These are phyloP conservation scores for Agrotis clavis DNA, from an alignment of 2,888 invertebrate genomes.

Conservation along the genomic window DNA sequence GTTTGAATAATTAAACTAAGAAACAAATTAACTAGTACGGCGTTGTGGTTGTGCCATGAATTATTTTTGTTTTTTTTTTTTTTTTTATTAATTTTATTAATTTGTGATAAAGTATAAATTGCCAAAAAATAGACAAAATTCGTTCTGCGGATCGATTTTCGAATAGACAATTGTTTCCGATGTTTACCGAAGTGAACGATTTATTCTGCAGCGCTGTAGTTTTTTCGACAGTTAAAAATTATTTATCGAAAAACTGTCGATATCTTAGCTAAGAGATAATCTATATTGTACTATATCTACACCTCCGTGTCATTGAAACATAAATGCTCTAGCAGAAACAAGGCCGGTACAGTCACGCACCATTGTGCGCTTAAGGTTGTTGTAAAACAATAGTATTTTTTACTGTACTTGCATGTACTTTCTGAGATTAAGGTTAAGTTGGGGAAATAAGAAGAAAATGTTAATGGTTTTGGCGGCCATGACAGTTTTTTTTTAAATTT, in stretches of 20 bases:
- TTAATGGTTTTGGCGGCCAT: conserved; percentile 30
- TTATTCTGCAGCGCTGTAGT: too few species aligned
- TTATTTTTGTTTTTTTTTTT: neutral
- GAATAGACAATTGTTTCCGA: too few species aligned
- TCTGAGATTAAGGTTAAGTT: conserved; percentile 34
- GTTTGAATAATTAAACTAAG: neutral
- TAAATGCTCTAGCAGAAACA: conserved; percentile 44
- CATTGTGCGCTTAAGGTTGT: conserved; percentile 59
- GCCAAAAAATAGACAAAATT: too few species aligned
- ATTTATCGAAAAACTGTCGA: too few species aligned
- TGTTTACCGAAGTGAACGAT: too few species aligned
- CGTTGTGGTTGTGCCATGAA: too few species aligned
- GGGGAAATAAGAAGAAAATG: conserved; percentile 21
- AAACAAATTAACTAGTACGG: neutral
- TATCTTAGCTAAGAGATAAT: neutral
- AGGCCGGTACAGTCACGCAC: conserved; percentile 62
- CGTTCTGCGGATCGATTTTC: too few species aligned
- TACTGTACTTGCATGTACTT: conserved; percentile 24
- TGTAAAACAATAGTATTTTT: conserved; percentile 51
- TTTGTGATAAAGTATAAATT: too few species aligned
- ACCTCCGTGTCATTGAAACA: conserved; percentile 52
- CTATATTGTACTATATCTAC: neutral
- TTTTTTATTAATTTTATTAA: too few species aligned
- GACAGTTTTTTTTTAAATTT: conserved; percentile 31
- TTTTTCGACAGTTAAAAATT: too few species aligned